Evolutionary conservation across 2,888 invertebrate species (phyloP), one percentile per base, ranked within the genome.

Genomic region (Brassicogethes aeneus): DNA sequence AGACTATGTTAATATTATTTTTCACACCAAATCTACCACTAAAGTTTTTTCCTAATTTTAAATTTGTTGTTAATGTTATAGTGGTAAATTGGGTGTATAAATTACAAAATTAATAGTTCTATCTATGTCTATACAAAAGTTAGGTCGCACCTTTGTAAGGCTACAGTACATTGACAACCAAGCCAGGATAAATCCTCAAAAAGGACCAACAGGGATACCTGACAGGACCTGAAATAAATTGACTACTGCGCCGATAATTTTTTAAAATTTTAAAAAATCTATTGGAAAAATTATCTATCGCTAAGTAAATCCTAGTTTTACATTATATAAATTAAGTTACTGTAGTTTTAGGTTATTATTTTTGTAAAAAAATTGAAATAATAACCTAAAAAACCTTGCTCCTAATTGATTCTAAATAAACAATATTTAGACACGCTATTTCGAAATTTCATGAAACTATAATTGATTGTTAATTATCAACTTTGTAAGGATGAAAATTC

Each of bases 241-340:
- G 59, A 65, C 66, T 65, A 64, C 63, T 65, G 64, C 65, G 66
- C 62, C 63, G 64, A 63, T 59, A 60, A n/a, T 60, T 56, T 56
- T 52, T 56, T 56, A 52, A 54, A 56, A 47, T 52, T 51, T 41
- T 51, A 41, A 42, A 49, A 42, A 46, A 39, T 44, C 51, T 53
- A 50, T 47, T 45, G 39, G 52, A 42, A 45, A 43, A 31, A 40
- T 30, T 37, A 42, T 17, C 23, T 23, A 43, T 46, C 42, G 29
- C 46, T 47, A 48, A 39, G 37, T 40, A 46, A 45, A 49, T 34
- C 43, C 43, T 43, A 44, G 15, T 23, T 23, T 23, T 23, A 23
- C 14, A 37, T 37, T 36, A 37, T 15, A 37, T 29, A 29, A 29
- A 14, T 43, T 44, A 41, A 37, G 10, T 23, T 23, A n/a, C n/a